Base-by-base conservation (phyloP, 2,888 invertebrate species). In the Branchellion lobata region DNA sequence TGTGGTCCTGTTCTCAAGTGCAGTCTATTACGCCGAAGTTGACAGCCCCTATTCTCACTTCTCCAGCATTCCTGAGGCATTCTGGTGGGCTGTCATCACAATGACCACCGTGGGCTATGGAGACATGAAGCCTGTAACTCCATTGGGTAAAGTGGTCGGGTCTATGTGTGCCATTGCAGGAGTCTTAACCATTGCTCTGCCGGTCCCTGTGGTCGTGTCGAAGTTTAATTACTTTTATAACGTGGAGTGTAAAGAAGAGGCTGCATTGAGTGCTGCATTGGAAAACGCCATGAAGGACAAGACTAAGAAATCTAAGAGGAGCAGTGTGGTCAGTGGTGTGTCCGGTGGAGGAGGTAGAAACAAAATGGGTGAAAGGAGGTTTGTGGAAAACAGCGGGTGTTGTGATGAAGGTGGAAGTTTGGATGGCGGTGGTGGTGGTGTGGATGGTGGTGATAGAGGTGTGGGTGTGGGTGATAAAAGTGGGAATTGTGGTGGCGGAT, bases 201-300 rank as follows among this genome's bases (percentile, higher is more conserved):
- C 97, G 84, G 98, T 98, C 87, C 98, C 98, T 86, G 98, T 98
- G 90, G 98, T 98, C 91, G 98, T 98, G 88, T 97, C 96, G 90
- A 98, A 98, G 91, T 98, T 98, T 92, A 98, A 98, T 91, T 98
- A 98, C 91, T 98, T 98, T 92, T 98, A 98, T 91, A 97, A 98
- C 90, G 93, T 97, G 86, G 97, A 97, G 91, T 65, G 47, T 33
- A 53, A 65, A 24, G 77, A 77, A 65, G 31, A 33, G 36, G 77
- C 77, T 14, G 77, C 77, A 34, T 57, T 77, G 34, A 34, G 3
- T n/a, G 77, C 77, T 21, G 77, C 65, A 5, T n/a, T 77, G 21
- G 77, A 53, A 0, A 31, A 61, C 1, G 77, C 5, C 21, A 8
- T 8, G 21, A 57, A n/a, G 5, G 21, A n/a, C 24, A 57, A 24